phyloP scores from a whole-genome alignment of 2,888 invertebrate genomes.

The Drosophila prostipennis region DNA sequence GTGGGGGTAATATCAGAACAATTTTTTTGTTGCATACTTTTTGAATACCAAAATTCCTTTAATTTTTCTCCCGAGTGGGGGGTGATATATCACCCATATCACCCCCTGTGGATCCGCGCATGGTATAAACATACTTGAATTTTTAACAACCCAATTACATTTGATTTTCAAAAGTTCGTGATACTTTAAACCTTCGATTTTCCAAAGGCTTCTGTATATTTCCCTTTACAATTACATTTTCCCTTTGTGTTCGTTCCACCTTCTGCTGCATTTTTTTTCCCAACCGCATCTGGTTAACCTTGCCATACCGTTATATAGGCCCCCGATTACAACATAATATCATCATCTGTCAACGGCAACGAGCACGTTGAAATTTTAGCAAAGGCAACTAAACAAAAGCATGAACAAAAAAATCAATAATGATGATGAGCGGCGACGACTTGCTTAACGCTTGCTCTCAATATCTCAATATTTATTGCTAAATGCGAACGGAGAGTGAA shows the following conservation, averaged over 20 bases:
- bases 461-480: conserved; percentile 62
- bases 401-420: conserved; percentile 29
- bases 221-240: not conserved
- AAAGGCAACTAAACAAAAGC: conserved; percentile 34
- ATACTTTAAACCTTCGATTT: not conserved
- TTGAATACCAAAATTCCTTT: no score
- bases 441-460: conserved; percentile 51
- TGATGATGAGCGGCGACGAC: conserved; percentile 35
- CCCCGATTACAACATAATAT: conserved; percentile 65
- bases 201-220: not conserved
- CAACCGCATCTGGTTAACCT: conserved; percentile 74
- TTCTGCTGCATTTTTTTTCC: conserved; percentile 21
- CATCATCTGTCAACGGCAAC: conserved; percentile 45
- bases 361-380: conserved; percentile 18
- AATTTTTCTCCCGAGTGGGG: no score
- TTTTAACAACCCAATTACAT: no score
- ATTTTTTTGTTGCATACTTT: no score
- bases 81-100: no score
- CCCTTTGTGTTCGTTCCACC: conserved; percentile 18
- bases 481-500: conserved; percentile 40
- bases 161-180: not conserved
- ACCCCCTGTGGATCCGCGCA: no score
- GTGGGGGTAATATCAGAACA: no score
- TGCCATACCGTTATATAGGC: conserved; percentile 70
- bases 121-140: no score